A percentile compares a stretch with the other conserved stretches of the same genome.
These are phyloP conservation scores for Podocnemis expansa DNA, from an alignment of 2,113 vertebrate species.

Conservation along the genomic window DNA sequence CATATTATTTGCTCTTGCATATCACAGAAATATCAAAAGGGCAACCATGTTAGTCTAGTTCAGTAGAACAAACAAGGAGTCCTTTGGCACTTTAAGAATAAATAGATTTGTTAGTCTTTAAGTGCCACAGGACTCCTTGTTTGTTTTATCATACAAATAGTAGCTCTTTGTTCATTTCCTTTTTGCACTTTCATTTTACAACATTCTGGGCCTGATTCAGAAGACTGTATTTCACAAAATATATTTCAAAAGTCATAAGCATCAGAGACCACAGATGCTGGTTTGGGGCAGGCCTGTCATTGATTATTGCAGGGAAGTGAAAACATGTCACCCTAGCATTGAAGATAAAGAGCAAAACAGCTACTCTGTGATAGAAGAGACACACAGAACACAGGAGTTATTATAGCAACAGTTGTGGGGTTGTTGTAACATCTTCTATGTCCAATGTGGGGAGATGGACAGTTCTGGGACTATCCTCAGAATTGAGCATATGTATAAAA, in stretches of 20 bases:
- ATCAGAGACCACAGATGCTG: not conserved
- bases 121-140: no score
- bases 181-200: not conserved
- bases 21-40: no score
- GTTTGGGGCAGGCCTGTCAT: not conserved
- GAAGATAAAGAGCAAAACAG: not conserved
- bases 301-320: no score
- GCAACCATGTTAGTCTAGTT: no score
- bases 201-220: not conserved
- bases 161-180: not conserved
- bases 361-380: rapidly evolving
- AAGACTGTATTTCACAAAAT: not conserved
- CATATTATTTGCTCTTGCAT: not conserved
- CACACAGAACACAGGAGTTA: not conserved
- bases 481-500: rapidly evolving
- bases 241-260: not conserved
- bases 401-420: not conserved
- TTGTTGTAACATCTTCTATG: not conserved
- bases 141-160: no score
- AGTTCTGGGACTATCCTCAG: not conserved
- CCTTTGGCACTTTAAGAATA: no score
- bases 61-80: no score
- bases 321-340: not conserved
- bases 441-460: not conserved
- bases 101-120: no score